These are phyloP conservation scores for Chitala chitala DNA, from an alignment of 2,113 vertebrate genomes.

Conservation along the genomic window DNA sequence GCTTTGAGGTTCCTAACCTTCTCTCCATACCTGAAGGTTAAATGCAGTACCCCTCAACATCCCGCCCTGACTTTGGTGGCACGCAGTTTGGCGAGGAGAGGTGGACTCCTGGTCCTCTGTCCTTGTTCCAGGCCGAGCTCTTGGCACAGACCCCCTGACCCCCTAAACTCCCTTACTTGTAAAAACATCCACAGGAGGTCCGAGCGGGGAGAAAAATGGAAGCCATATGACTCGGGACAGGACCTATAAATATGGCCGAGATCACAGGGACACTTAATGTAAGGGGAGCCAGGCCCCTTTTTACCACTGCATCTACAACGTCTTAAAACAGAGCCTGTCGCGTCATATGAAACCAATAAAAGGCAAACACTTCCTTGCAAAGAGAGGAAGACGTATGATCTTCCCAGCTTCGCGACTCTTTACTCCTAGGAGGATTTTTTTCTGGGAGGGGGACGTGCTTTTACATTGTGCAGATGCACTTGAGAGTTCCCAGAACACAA, in stretches of 20 bases:
- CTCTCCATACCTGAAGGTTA: slow-evolving; percentile 12
- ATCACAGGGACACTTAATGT: slow-evolving; percentile 69
- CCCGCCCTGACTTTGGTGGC: too few relatives aligned
- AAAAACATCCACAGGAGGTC: slow-evolving; percentile 65
- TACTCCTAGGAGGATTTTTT: background rate
- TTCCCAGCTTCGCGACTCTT: background rate
- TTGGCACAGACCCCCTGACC: slow-evolving; percentile 56
- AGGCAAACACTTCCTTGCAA: slow-evolving; percentile 60
- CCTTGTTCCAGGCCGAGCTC: slow-evolving; percentile 24
- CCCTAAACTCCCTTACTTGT: slow-evolving; percentile 61
- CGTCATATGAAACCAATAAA: slow-evolving; percentile 75
- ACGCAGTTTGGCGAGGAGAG: background rate
- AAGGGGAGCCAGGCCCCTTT: slow-evolving; percentile 60
- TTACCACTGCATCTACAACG: slow-evolving; percentile 68
- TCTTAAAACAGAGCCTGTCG: slow-evolving; percentile 67
- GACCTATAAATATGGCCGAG: slow-evolving; percentile 69
- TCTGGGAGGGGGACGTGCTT: background rate
- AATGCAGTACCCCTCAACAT: background rate
- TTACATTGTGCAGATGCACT: slow-evolving; percentile 11
- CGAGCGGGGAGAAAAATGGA: slow-evolving; percentile 67
- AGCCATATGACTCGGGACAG: slow-evolving; percentile 72
- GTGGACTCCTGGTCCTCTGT: background rate
- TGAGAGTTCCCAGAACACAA: slow-evolving; percentile 13
- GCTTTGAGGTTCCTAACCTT: background rate
- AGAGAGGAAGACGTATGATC: slow-evolving; percentile 33